phyloP scores from a whole-genome alignment of 2,888 invertebrate species.

The Nemoura dubitans region DNA sequence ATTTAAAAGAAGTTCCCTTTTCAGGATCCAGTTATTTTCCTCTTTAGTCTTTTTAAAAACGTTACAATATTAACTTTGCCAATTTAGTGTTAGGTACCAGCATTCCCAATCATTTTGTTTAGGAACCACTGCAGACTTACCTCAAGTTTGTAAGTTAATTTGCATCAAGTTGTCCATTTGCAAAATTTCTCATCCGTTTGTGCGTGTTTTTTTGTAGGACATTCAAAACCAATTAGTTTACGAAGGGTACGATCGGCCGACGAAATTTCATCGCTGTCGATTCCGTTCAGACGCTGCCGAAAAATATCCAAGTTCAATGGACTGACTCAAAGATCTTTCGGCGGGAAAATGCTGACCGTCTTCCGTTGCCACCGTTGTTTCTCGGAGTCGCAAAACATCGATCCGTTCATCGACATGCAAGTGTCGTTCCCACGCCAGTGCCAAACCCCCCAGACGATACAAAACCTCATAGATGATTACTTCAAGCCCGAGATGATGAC shows the following conservation, averaged over 20 bases:
- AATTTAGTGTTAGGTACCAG: too few relatives aligned
- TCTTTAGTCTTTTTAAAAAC: too few relatives aligned
- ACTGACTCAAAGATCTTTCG: slow-evolving; percentile 76
- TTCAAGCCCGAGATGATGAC: slow-evolving; percentile 79
- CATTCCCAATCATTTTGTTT: too few relatives aligned
- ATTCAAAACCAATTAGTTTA: neutral
- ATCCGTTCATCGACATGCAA: slow-evolving; percentile 83
- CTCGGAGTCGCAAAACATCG: slow-evolving; percentile 76
- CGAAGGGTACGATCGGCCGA: neutral
- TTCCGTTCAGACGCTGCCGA: neutral
- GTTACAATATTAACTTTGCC: too few relatives aligned
- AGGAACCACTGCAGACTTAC: too few relatives aligned
- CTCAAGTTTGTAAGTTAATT: too few relatives aligned
- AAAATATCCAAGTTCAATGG: slow-evolving; percentile 54
- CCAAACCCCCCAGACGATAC: slow-evolving; percentile 61
- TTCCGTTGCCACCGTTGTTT: slow-evolving; percentile 79
- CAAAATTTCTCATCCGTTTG: too few relatives aligned
- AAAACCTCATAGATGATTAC: slow-evolving; percentile 80
- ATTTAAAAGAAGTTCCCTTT: too few relatives aligned
- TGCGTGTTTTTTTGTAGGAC: neutral
- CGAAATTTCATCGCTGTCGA: neutral
- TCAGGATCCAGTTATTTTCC: too few relatives aligned
- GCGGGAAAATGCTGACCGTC: slow-evolving; percentile 78
- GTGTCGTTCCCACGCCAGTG: slow-evolving; percentile 70
- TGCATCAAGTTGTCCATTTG: too few relatives aligned